Evolutionary conservation across 2,797 vertebrate species (phyloP).

Genomic region (Falco berigora): DNA sequence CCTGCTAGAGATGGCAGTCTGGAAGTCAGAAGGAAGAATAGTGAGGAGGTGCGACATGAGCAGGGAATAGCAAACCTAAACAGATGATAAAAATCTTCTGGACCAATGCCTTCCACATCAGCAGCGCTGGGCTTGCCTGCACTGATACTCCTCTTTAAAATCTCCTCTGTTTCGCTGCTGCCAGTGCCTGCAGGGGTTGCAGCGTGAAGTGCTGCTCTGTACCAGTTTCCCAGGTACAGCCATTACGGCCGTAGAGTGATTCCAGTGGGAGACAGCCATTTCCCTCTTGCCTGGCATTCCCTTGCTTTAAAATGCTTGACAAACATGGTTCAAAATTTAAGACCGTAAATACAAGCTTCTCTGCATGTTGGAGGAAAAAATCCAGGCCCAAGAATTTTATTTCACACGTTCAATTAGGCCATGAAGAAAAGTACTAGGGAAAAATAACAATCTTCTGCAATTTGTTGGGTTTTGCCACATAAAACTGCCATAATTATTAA

Average conservation of each 20-base stretch:
- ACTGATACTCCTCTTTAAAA: background rate
- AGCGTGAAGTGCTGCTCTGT: background rate
- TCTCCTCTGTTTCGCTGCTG: background rate
- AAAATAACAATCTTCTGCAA: background rate
- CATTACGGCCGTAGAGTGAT: accelerated
- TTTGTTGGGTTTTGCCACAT: background rate
- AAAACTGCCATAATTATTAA: background rate
- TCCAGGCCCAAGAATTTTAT: background rate
- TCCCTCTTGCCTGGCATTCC: background rate
- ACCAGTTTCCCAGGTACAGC: slow-evolving; percentile 1
- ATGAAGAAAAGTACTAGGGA: background rate
- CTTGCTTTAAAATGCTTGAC: background rate
- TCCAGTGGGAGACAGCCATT: background rate
- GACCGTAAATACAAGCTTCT: background rate
- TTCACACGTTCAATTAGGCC: background rate
- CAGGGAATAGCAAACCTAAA: background rate
- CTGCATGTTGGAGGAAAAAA: background rate
- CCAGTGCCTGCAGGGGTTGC: background rate
- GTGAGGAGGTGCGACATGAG: background rate
- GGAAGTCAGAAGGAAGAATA: background rate
- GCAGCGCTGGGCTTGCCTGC: background rate
- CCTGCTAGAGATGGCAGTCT: background rate
- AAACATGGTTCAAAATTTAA: background rate
- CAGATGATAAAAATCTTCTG: slow-evolving; percentile 19
- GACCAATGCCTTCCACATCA: slow-evolving; percentile 7